phyloP scores from a whole-genome alignment of 2,797 vertebrate genomes.

The Tangara arthus region DNA sequence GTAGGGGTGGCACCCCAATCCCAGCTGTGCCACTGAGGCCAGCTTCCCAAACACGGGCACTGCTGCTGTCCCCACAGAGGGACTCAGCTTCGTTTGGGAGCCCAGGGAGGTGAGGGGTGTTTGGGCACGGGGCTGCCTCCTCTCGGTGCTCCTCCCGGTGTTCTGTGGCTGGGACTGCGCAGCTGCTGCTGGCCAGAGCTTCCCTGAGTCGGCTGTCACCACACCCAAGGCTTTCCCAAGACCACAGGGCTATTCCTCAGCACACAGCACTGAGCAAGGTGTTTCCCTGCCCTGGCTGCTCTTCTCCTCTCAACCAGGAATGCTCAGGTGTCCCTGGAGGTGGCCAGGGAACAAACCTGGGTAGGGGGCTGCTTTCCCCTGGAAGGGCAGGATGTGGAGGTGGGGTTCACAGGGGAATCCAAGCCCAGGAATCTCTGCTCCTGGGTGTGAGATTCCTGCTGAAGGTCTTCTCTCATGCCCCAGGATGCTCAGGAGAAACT shows the following conservation, averaged over 20 bases:
- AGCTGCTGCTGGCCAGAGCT: not conserved
- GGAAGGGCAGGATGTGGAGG: not conserved
- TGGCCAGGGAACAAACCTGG: fast-evolving
- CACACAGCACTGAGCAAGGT: not conserved
- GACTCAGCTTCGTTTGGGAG: not conserved
- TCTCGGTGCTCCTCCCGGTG: fast-evolving
- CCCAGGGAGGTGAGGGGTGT: not conserved
- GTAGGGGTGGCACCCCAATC: not conserved
- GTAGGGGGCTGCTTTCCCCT: not conserved
- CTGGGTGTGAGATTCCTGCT: not conserved
- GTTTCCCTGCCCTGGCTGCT: not conserved
- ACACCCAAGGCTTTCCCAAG: not conserved
- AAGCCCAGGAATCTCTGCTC: not conserved
- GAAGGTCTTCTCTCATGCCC: not conserved
- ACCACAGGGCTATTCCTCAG: not conserved
- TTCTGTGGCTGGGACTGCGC: not conserved
- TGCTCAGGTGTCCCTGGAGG: fast-evolving
- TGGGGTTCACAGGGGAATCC: not conserved
- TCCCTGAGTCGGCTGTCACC: not conserved
- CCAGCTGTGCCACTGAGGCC: not conserved
- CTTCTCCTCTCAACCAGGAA: not conserved
- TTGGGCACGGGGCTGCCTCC: not conserved
- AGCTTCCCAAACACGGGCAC: not conserved
- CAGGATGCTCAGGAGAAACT: not conserved
- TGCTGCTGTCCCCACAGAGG: not conserved